These are phyloP conservation scores for Petrocephalus microphthalmus DNA, from an alignment of 2,113 vertebrate genomes.

Conservation along the genomic window DNA sequence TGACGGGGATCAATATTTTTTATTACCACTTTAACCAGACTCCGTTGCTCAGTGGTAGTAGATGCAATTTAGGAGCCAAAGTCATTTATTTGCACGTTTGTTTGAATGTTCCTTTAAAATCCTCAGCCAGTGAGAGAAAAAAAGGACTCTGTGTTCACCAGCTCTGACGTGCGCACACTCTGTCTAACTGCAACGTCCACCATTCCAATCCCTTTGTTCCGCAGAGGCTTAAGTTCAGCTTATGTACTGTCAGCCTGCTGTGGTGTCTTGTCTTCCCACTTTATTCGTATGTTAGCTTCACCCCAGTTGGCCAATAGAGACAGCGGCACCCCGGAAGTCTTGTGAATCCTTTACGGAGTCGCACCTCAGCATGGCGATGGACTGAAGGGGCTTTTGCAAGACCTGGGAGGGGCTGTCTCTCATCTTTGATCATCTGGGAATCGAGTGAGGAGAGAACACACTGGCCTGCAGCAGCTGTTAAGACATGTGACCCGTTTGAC, in stretches of 20 bases:
- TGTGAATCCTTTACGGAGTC: background rate
- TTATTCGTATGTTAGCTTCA: background rate
- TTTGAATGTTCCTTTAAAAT: background rate
- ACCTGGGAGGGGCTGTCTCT: background rate
- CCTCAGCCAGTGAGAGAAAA: background rate
- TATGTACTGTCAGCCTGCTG: background rate
- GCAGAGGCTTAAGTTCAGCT: background rate
- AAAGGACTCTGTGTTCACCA: background rate
- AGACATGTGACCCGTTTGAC: background rate
- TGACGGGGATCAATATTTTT: conserved; percentile 57
- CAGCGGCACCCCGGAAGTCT: background rate
- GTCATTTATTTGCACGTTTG: conserved; percentile 34
- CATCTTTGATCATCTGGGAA: background rate
- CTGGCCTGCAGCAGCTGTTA: background rate
- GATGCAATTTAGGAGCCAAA: conserved; percentile 45
- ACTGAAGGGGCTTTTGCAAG: background rate
- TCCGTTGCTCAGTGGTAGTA: conserved; percentile 47
- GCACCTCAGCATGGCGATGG: background rate
- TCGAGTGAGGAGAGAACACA: background rate
- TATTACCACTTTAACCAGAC: conserved; percentile 57
- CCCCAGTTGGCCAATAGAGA: background rate
- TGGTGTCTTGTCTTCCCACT: background rate
- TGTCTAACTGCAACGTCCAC: background rate
- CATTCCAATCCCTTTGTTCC: background rate
- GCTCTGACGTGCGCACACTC: background rate